Base-by-base conservation (phyloP, 1,140 invertebrate genomes). In the Neocloeon triangulifer region DNA sequence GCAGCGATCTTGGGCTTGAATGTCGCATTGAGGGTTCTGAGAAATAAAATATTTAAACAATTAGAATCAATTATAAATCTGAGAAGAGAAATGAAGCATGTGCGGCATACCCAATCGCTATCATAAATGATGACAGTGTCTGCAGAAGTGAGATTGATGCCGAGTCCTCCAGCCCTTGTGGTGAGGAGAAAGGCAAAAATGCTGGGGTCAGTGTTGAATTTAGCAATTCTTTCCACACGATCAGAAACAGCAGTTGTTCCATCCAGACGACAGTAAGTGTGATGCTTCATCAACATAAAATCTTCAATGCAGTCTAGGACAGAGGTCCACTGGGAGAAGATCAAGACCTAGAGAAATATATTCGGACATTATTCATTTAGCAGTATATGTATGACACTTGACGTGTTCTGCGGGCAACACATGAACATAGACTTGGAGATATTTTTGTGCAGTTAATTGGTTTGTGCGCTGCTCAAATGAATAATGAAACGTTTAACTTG, bases 121-220 rank as follows among this genome's bases (percentile, higher is more conserved):
- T 81, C 73, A 44, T 68, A 78, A 31, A 80, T 66, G 25, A 81
- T 73, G 7, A 78, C 74, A 31, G 74, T 78, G 51, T 81, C 75
- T 9, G 75, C 76, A 20, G 60, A 55, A 9, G 64, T 64, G 9
- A 81, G 52, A 52, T 80, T 81, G 17, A 81, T 61, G 19, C 76
- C 77, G n/a, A 73, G 47, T 12, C 69, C 69, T 26, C 70, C 71
- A 30, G 69, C 61, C 44, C 66, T 47, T 0, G 64, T 73, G 3
- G 65, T 65, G 2, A 73, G 44, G 2, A 73, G 39, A 43, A 69
- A 74, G 0, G 69, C n/a, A 41, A 68, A 67, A 2, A 56, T 36
- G 10, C 57, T 27, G 0, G 54, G 42, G 44, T 67, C 46, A 2
- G 39, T 44, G 37, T 66, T 70, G 39, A 71, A 74, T 1, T 35